These are phyloP conservation scores for Pemphigus obesinymphae DNA, from an alignment of 1,140 invertebrate genomes.

Conservation along the genomic window DNA sequence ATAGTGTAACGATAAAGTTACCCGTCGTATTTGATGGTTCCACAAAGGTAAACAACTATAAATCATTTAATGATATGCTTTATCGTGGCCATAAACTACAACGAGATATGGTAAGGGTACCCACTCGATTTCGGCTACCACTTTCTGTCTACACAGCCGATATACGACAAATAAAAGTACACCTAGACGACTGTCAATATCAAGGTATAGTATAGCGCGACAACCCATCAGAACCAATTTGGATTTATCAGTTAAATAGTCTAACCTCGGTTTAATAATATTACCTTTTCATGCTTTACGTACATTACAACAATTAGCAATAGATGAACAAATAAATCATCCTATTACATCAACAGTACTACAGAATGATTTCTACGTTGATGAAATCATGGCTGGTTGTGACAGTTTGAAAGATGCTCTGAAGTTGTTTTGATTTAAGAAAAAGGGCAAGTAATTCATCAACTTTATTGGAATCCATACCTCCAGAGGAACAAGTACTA, in stretches of 20 bases:
- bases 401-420: constrained; percentile 44
- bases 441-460: constrained; percentile 43
- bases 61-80: constrained; percentile 47
- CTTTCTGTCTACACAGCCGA: constrained; percentile 49
- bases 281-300: not conserved
- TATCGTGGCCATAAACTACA: constrained; percentile 48
- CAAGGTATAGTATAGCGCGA: constrained; percentile 50
- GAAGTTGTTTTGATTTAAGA: constrained; percentile 45
- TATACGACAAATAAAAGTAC: constrained; percentile 49
- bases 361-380: constrained; percentile 47
- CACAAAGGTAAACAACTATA: not conserved
- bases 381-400: constrained; percentile 44
- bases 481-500: constrained; percentile 38
- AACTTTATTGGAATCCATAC: constrained; percentile 13
- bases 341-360: constrained; percentile 42
- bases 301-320: not conserved
- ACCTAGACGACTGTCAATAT: constrained; percentile 47
- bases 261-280: constrained; percentile 46
- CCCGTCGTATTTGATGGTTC: not conserved
- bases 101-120: constrained; percentile 46
- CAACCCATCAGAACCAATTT: constrained; percentile 45
- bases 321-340: not conserved
- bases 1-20: not conserved
- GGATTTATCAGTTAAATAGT: constrained; percentile 46
- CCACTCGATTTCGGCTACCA: constrained; percentile 48